phyloP scores from a whole-genome alignment of 2,888 invertebrate genomes.

The Drosophila atripex region DNA sequence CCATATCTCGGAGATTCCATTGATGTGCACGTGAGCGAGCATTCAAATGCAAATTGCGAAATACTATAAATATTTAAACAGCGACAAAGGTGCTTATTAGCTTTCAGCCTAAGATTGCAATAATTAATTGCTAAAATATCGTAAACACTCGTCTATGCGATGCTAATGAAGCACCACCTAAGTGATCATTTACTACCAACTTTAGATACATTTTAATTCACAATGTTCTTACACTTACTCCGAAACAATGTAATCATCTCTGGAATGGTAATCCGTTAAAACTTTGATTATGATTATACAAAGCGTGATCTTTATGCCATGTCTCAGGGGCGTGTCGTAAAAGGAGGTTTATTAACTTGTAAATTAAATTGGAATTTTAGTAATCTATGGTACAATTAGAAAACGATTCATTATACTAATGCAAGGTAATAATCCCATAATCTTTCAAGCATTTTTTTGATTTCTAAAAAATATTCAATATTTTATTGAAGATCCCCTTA shows the following conservation, averaged over 20 bases:
- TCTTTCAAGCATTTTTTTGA: too few relatives aligned
- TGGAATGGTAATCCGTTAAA: conserved; percentile 28
- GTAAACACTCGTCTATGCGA: conserved; percentile 13
- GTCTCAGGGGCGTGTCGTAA: background rate
- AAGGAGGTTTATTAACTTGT: background rate
- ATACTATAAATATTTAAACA: conserved; percentile 55
- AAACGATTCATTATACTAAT: too few relatives aligned
- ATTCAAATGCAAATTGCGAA: conserved; percentile 66
- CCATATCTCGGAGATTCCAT: conserved; percentile 21
- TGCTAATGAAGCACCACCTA: conserved; percentile 34
- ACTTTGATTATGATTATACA: conserved; percentile 6
- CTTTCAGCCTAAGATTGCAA: conserved; percentile 33
- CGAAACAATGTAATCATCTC: conserved; percentile 7
- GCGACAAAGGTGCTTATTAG: conserved; percentile 48
- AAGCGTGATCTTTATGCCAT: conserved; percentile 14
- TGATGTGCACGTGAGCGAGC: conserved; percentile 52
- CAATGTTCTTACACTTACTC: conserved; percentile 9
- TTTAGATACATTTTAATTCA: conserved; percentile 16
- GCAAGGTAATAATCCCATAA: too few relatives aligned
- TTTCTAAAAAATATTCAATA: too few relatives aligned
- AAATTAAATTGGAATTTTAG: background rate
- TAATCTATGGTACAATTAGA: background rate
- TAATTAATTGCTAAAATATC: conserved; percentile 56
- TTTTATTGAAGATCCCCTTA: too few relatives aligned
- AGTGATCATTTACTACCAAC: conserved; percentile 8